Evolutionary conservation across 2,113 vertebrate genomes (phyloP).

Genomic region (Oncorhynchus gorbuscha): DNA sequence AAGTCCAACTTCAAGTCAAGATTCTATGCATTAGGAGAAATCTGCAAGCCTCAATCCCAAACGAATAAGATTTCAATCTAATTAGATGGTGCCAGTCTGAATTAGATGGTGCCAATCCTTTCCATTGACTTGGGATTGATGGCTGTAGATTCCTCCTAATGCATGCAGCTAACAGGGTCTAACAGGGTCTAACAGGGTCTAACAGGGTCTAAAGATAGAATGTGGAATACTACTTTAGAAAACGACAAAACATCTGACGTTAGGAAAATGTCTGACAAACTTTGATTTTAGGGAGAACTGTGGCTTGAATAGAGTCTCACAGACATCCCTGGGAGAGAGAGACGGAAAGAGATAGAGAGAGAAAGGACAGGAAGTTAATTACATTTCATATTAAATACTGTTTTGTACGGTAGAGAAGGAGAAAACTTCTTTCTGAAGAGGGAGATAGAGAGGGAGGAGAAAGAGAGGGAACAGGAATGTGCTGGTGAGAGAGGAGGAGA

Average conservation of each 20-base stretch:
- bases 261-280: background rate
- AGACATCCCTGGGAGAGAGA: slow-evolving; percentile 36
- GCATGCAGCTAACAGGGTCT: too few relatives aligned
- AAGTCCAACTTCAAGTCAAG: too few relatives aligned
- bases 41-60: background rate
- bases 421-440: slow-evolving; percentile 51
- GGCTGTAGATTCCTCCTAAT: too few relatives aligned
- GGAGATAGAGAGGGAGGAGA: slow-evolving; percentile 22
- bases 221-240: background rate
- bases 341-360: slow-evolving; percentile 21
- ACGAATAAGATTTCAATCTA: slow-evolving; percentile 8
- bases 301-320: background rate
- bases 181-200: too few relatives aligned
- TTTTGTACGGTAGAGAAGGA: slow-evolving; percentile 39
- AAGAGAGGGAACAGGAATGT: background rate
- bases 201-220: background rate
- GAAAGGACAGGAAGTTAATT: slow-evolving; percentile 48
- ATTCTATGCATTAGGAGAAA: background rate
- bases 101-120: slow-evolving; percentile 53
- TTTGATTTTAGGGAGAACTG: background rate
- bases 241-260: too few relatives aligned
- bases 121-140: background rate
- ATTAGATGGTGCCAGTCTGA: slow-evolving; percentile 1
- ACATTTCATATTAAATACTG: slow-evolving; percentile 63
- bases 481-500: slow-evolving; percentile 2